Conservation (phyloP, 2,113 vertebrate species). For the Daboia siamensis region DNA sequence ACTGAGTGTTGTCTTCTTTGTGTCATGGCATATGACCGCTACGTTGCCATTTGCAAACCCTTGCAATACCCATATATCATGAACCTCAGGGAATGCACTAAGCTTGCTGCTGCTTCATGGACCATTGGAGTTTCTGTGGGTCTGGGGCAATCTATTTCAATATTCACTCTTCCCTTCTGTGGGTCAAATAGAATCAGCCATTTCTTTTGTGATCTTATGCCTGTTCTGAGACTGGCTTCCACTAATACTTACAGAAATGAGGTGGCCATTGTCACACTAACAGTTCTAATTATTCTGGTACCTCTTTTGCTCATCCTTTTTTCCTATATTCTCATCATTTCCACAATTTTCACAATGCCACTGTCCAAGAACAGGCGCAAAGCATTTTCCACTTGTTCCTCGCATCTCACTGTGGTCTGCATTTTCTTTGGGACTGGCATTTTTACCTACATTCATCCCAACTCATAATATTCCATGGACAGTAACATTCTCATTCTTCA, state of each 20-base stretch:
- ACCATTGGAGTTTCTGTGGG: neutral
- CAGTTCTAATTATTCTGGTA: neutral
- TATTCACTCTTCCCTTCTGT: neutral
- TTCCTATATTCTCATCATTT: neutral
- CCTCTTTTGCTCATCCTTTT: neutral
- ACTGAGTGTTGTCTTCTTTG: neutral
- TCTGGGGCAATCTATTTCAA: neutral
- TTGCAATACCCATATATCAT: neutral
- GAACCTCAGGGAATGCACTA: neutral
- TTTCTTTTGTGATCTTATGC: neutral
- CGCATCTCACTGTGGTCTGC: neutral
- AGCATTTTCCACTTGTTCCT: neutral
- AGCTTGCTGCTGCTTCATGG: neutral
- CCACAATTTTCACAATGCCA: neutral
- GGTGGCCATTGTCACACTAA: neutral
- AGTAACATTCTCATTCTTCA: neutral
- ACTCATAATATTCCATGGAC: too few relatives aligned
- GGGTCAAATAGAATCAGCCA: neutral
- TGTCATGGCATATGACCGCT: neutral
- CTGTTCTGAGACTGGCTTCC: neutral
- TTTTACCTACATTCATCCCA: too few relatives aligned
- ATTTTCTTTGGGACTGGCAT: neutral
- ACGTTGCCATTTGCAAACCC: neutral
- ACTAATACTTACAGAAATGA: neutral
- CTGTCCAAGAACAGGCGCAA: neutral